phyloP scores from a whole-genome alignment of 2,888 invertebrate species.

The Aporophyla lueneburgensis region DNA sequence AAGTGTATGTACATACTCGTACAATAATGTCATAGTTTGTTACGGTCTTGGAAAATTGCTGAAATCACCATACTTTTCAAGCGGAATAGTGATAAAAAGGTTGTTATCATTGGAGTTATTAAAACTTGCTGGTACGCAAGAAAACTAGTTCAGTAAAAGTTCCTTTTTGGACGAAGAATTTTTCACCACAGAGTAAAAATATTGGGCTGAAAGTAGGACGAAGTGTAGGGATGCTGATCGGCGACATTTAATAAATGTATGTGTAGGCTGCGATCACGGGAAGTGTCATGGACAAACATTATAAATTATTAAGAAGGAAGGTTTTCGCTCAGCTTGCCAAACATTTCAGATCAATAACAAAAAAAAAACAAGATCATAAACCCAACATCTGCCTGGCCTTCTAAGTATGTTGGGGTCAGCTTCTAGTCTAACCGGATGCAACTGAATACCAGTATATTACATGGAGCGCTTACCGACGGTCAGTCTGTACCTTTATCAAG shows the following conservation, averaged over 20 bases:
- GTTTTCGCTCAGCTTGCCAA: too few relatives aligned
- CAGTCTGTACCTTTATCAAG: too few relatives aligned
- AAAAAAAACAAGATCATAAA: too few relatives aligned
- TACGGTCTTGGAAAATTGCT: not conserved
- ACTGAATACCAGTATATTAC: too few relatives aligned
- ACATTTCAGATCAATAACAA: too few relatives aligned
- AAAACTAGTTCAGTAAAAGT: not conserved
- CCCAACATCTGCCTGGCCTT: too few relatives aligned
- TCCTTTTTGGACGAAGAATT: not conserved
- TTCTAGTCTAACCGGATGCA: too few relatives aligned
- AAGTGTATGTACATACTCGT: not conserved
- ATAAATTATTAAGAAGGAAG: too few relatives aligned
- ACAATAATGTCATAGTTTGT: not conserved
- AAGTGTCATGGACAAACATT: conserved; percentile 31
- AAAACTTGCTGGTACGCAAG: too few relatives aligned
- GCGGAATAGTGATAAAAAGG: not conserved
- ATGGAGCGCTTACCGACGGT: too few relatives aligned
- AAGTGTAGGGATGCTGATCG: conserved; percentile 16
- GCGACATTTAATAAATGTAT: not conserved
- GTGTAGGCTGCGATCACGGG: not conserved
- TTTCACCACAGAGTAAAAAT: conserved; percentile 3
- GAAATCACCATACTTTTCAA: not conserved
- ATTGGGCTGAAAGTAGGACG: not conserved
- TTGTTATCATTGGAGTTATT: too few relatives aligned
- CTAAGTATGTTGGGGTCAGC: too few relatives aligned